These are phyloP conservation scores for Prunella strophiata DNA, from an alignment of 2,797 vertebrate genomes.

Conservation along the genomic window DNA sequence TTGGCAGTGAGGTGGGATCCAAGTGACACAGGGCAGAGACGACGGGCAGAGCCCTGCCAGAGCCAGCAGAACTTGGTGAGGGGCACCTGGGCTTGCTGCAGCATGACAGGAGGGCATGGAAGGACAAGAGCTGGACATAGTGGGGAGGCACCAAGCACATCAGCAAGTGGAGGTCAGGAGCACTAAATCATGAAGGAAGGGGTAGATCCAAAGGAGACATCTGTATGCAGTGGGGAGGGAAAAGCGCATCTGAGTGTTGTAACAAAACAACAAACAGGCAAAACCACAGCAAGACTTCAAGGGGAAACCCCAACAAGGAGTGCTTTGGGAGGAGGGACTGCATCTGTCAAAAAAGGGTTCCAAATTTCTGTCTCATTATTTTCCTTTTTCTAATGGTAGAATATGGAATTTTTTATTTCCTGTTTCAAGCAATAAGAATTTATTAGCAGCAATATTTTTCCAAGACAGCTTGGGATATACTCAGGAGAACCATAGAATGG, in stretches of 20 bases:
- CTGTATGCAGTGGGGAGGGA: rapidly evolving
- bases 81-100: neutral
- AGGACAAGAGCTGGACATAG: rapidly evolving
- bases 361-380: neutral
- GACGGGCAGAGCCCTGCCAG: neutral
- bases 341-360: neutral
- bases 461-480: neutral
- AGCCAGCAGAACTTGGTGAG: rapidly evolving
- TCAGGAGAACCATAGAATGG: neutral
- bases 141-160: neutral
- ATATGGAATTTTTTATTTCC: neutral
- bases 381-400: neutral
- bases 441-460: neutral
- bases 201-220: neutral
- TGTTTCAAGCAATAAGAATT: neutral
- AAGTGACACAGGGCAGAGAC: rapidly evolving
- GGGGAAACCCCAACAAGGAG: no score
- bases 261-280: neutral
- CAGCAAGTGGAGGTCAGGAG: neutral
- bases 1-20: rapidly evolving
- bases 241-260: neutral
- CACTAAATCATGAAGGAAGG: neutral
- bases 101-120: neutral
- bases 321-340: neutral
- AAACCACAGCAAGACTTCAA: neutral